A percentile compares a stretch with the other conserved stretches of the same genome.
Conservation (phyloP, 2,888 invertebrate genomes). For the Mantis religiosa region DNA sequence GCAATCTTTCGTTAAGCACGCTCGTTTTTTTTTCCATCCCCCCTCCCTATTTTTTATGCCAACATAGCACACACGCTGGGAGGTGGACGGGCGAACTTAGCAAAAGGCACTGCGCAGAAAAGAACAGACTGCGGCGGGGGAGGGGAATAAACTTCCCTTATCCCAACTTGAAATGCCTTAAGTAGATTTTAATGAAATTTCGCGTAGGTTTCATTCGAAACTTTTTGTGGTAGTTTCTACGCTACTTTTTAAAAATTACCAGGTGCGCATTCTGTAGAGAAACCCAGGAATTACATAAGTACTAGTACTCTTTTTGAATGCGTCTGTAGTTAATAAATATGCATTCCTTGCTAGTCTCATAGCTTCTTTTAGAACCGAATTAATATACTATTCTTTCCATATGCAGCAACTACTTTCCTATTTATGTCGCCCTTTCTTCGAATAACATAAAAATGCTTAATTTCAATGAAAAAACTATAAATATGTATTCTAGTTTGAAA, state of each 20-base stretch:
- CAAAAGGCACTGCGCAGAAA: neutral
- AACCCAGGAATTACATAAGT: neutral
- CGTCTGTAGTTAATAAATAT: too few relatives aligned
- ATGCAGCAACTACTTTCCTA: too few relatives aligned
- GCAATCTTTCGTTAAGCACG: neutral
- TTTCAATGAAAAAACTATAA: too few relatives aligned
- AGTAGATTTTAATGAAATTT: neutral
- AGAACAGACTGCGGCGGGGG: neutral
- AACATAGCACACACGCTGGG: neutral
- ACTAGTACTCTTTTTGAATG: too few relatives aligned
- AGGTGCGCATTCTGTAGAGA: neutral
- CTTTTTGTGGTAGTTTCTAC: neutral
- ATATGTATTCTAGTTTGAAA: too few relatives aligned
- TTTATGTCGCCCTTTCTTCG: too few relatives aligned
- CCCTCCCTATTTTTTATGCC: neutral
- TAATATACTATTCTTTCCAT: too few relatives aligned
- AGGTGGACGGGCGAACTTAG: neutral
- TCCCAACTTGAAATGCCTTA: neutral
- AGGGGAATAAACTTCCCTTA: neutral
- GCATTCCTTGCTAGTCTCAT: too few relatives aligned
- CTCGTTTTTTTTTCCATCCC: neutral
- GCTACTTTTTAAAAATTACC: neutral
- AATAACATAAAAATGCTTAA: too few relatives aligned
- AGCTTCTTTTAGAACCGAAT: too few relatives aligned
- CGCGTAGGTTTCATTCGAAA: neutral